These are phyloP conservation scores for Protula sp. DNA, from an alignment of 2,888 invertebrate genomes.

Conservation along the genomic window DNA sequence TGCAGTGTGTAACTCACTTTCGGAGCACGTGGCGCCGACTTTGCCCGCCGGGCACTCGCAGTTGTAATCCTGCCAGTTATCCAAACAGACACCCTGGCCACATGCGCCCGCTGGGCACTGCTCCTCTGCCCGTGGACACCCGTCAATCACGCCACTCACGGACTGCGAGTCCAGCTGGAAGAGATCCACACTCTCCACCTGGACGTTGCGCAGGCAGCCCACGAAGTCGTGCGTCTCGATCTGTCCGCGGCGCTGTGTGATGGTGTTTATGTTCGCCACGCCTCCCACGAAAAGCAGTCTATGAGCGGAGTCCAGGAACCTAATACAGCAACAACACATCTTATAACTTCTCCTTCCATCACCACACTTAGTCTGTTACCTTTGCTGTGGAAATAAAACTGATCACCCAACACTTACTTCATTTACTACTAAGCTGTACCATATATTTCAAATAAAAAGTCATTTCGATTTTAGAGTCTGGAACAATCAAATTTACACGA, in stretches of 20 bases:
- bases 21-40: conserved; percentile 73
- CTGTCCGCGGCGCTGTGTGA: conserved; percentile 56
- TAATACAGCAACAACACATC: too few species aligned
- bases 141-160: not conserved
- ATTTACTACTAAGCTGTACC: too few species aligned
- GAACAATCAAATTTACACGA: too few species aligned
- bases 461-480: too few species aligned
- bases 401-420: too few species aligned
- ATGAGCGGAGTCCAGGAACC: not conserved
- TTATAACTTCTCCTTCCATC: too few species aligned
- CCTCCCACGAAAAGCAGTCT: not conserved
- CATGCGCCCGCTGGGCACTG: not conserved
- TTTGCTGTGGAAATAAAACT: too few species aligned
- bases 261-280: not conserved
- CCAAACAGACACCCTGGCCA: conserved; percentile 66
- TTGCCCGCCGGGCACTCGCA: conserved; percentile 58
- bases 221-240: conserved; percentile 87
- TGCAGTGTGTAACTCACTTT: too few species aligned
- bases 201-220: conserved; percentile 87
- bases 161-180: conserved; percentile 4
- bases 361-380: too few species aligned
- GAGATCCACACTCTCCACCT: conserved; percentile 68
- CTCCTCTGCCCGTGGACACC: not conserved
- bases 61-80: conserved; percentile 78
- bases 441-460: too few species aligned